Evolutionary conservation across 2,888 invertebrate genomes (phyloP), one percentile per base, ranked within the genome.

Genomic region (Crocallis elinguaria): DNA sequence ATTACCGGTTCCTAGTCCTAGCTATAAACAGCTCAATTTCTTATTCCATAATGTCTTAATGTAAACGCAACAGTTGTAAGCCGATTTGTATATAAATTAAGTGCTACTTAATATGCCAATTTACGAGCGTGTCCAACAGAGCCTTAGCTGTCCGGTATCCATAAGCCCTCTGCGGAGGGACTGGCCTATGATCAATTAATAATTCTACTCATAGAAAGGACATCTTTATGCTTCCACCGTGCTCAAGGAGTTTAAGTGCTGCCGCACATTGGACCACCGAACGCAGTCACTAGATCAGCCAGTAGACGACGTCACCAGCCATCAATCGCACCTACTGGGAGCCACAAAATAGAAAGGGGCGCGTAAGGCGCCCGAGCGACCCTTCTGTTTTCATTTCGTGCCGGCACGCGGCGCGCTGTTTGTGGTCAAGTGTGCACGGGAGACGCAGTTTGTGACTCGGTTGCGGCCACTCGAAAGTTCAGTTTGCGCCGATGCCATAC

Each of bases 31-130:
- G 68, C 72, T 79, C 73, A 75, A 75, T 79, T 75, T 72, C 72
- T 74, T 70, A 69, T 68, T 52, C 64, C 54, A 61, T 71, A 75
- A 80, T 72, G 73, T 75, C 76, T 77, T 73, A 68, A 76, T 77
- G 70, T 69, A 68, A 73, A 76, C 66, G 66, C 71, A 73, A 74
- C 74, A 77, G 69, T 66, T 71, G 71, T 79, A 83, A 82, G 76
- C 78, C 71, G 79, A 81, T 81, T 80, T 74, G 67, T 73, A 65
- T 52, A 75, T 79, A 77, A 75, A 79, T 76, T 77, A 77, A 83
- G 73, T 74, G 67, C 72, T 72, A 76, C 66, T 79, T 84, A 82
- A 82, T 79, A 80, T 77, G 79, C 79, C 80, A 79, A 81, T 83
- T 84, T 84, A 84, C 73, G 76, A 74, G 75, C 77, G 71, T 78